phyloP scores from a whole-genome alignment of 64 coral and sea anemone genomes.

The Pachyseris speciosa region DNA sequence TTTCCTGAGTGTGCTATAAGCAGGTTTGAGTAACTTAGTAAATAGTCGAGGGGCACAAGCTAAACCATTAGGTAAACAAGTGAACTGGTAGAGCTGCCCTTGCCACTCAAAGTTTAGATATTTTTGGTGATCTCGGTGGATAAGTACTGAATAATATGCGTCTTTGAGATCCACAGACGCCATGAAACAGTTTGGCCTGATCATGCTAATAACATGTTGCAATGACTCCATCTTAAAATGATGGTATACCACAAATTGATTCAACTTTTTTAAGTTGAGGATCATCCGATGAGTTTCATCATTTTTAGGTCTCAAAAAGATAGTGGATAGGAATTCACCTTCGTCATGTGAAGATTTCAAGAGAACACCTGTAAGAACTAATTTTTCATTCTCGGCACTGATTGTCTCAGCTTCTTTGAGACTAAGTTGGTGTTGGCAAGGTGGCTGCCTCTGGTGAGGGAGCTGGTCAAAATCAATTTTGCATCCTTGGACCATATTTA shows the following conservation, averaged over 20 bases:
- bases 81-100: conserved; percentile 1
- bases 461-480: conserved; percentile 14
- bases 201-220: conserved; percentile 16
- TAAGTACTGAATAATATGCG: conserved; percentile 14
- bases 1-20: conserved; percentile 28
- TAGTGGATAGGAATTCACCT: conserved; percentile 6
- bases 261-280: conserved; percentile 17
- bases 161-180: neutral
- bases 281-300: conserved; percentile 1
- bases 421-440: conserved; percentile 7
- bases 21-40: conserved; percentile 24
- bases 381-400: neutral
- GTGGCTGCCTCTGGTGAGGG: neutral
- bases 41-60: conserved; percentile 21
- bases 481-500: conserved; percentile 4
- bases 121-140: conserved; percentile 14
- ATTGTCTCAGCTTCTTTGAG: neutral
- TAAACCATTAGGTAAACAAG: conserved; percentile 26
- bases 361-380: conserved; percentile 19
- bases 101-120: neutral
- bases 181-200: conserved; percentile 12
- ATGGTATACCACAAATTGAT: conserved; percentile 20
- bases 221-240: conserved; percentile 56
- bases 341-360: neutral
- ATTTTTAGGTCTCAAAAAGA: conserved; percentile 33